phyloP scores from a whole-genome alignment of 1,140 invertebrate species.

The Protaetia brevitarsis region DNA sequence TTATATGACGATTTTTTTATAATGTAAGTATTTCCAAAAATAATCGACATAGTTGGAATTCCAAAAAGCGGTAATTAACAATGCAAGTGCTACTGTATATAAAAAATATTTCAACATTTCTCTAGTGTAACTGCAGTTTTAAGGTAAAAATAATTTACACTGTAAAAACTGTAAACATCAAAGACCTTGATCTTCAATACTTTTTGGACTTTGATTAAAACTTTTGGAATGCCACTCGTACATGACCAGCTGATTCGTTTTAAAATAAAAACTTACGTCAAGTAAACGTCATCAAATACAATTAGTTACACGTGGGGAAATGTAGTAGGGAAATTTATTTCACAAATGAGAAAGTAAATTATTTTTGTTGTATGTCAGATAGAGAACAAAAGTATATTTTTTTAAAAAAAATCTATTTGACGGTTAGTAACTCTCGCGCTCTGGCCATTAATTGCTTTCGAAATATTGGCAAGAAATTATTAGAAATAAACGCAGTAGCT shows the following conservation, averaged over 20 bases:
- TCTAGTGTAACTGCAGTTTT: neutral
- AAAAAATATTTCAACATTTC: conserved; percentile 8
- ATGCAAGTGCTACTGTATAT: neutral
- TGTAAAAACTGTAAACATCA: neutral
- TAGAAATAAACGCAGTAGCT: too few species aligned
- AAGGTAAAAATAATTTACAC: neutral
- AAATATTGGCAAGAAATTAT: too few species aligned
- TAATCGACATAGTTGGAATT: neutral
- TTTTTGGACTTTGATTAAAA: neutral
- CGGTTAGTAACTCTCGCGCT: too few species aligned
- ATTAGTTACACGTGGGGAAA: neutral
- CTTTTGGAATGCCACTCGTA: neutral
- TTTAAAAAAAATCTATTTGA: too few species aligned
- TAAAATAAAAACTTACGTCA: neutral
- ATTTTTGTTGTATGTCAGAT: neutral
- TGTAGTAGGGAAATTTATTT: neutral
- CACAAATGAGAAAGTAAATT: neutral
- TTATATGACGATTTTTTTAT: neutral
- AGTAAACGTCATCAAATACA: neutral
- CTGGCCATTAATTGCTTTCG: too few species aligned
- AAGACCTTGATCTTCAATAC: neutral
- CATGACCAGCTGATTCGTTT: neutral
- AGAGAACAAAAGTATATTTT: neutral
- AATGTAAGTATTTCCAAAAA: neutral
- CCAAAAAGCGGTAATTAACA: neutral